phyloP scores from a whole-genome alignment of 2,888 invertebrate genomes.

The Caenorhabditis parvicauda region DNA sequence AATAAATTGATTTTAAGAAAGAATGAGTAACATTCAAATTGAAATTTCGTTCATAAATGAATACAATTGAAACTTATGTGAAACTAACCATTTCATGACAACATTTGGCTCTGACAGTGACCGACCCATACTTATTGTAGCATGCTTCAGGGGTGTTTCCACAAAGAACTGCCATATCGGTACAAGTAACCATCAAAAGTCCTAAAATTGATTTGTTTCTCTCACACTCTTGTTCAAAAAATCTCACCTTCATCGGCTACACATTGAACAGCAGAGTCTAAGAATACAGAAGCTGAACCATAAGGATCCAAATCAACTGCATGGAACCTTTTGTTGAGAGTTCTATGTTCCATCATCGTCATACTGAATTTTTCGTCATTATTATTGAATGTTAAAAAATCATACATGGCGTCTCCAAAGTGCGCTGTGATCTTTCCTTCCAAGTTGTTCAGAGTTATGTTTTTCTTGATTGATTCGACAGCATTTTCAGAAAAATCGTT shows the following conservation, averaged over 20 bases:
- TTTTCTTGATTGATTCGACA: constrained; percentile 80
- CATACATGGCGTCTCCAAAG: constrained; percentile 82
- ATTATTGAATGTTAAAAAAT: constrained; percentile 1
- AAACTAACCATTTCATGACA: constrained; percentile 88
- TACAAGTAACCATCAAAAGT: constrained; percentile 87
- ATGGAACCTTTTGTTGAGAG: constrained; percentile 74
- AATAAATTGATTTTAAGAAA: too few species aligned
- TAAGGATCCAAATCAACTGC: constrained; percentile 95
- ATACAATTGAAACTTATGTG: not conserved
- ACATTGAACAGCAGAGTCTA: constrained; percentile 78
- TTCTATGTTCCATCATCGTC: constrained; percentile 79
- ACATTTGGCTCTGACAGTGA: constrained; percentile 79
- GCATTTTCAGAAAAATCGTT: constrained; percentile 77
- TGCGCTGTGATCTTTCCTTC: constrained; percentile 75
- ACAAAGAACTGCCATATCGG: constrained; percentile 88
- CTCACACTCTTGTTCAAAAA: not conserved
- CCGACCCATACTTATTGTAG: constrained; percentile 85
- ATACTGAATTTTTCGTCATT: constrained; percentile 68
- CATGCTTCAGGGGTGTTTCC: constrained; percentile 94
- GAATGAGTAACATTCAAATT: too few species aligned
- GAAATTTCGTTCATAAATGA: too few species aligned
- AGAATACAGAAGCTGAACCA: constrained; percentile 87
- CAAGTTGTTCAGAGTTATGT: constrained; percentile 77
- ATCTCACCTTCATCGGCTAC: constrained; percentile 64
- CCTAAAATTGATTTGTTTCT: constrained; percentile 70